These are phyloP conservation scores for Drusus annulatus DNA, from an alignment of 1,140 invertebrate species.

Conservation along the genomic window DNA sequence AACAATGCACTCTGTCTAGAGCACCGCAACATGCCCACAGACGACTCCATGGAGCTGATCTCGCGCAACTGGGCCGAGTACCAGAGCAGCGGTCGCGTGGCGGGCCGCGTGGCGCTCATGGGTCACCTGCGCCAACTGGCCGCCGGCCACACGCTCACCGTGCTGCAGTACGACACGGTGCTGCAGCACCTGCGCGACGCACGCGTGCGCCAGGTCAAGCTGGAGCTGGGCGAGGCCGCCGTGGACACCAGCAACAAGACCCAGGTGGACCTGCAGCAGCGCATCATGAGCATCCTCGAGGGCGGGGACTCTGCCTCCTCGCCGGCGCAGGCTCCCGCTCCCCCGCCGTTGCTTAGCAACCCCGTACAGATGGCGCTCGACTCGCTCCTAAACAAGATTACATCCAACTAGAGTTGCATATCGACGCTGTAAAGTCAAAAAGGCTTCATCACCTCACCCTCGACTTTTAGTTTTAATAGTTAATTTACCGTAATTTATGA, in stretches of 20 bases:
- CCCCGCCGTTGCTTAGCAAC: conserved; percentile 29
- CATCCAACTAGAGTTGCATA: too few species aligned
- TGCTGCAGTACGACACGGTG: conserved; percentile 85
- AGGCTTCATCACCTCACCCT: too few species aligned
- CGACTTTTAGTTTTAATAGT: too few species aligned
- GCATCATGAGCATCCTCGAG: conserved; percentile 89
- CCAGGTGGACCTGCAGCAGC: conserved; percentile 85
- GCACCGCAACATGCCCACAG: conserved; percentile 95
- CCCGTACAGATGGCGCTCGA: conserved; percentile 82
- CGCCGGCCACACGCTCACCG: conserved; percentile 84
- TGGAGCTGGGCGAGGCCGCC: conserved; percentile 77
- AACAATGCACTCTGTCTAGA: conserved; percentile 72
- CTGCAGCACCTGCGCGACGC: conserved; percentile 80
- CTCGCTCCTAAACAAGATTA: conserved; percentile 75
- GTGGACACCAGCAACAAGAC: conserved; percentile 67
- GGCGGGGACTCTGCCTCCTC: conserved; percentile 68
- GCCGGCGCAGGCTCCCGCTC: conserved; percentile 26
- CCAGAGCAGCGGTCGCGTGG: conserved; percentile 70
- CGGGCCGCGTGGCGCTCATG: conserved; percentile 76
- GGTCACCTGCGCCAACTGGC: conserved; percentile 85
- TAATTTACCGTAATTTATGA: too few species aligned
- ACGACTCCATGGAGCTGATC: conserved; percentile 88
- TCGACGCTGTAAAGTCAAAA: too few species aligned
- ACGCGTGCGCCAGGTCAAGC: conserved; percentile 77
- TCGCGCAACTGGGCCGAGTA: conserved; percentile 86